phyloP scores from a whole-genome alignment of 2,888 invertebrate species.

The Cryptocephalus moraei region DNA sequence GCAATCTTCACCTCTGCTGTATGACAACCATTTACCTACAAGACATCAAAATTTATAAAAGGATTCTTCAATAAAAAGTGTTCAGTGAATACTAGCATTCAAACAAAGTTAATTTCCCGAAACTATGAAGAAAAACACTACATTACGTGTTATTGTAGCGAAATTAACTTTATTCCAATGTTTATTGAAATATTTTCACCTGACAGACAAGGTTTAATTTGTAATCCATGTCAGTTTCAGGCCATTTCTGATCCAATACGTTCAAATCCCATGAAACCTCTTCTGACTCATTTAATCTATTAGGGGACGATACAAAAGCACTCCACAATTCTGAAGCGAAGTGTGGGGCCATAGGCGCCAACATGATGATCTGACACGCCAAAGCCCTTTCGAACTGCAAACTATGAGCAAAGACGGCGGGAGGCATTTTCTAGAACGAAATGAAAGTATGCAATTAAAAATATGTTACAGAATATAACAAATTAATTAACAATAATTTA shows the following conservation, averaged over 20 bases:
- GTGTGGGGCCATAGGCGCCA: constrained; percentile 84
- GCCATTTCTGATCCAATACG: constrained; percentile 71
- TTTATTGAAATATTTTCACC: constrained; percentile 41
- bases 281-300: constrained; percentile 41
- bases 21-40: constrained; percentile 44
- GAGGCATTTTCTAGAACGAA: constrained; percentile 44
- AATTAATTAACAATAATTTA: not conserved
- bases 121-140: too few relatives aligned
- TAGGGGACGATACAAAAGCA: constrained; percentile 57
- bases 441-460: not conserved
- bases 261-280: constrained; percentile 57
- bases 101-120: too few relatives aligned
- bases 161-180: not conserved
- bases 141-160: too few relatives aligned
- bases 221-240: constrained; percentile 59
- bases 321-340: constrained; percentile 88
- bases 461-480: not conserved
- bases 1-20: constrained; percentile 43
- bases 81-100: too few relatives aligned
- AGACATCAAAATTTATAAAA: not conserved
- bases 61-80: not conserved
- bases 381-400: constrained; percentile 69
- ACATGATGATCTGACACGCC: constrained; percentile 68
- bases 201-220: constrained; percentile 54
- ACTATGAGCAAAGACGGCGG: constrained; percentile 51